These are phyloP conservation scores for Leptopilina myrica DNA, from an alignment of 2,888 invertebrate genomes.

Conservation along the genomic window DNA sequence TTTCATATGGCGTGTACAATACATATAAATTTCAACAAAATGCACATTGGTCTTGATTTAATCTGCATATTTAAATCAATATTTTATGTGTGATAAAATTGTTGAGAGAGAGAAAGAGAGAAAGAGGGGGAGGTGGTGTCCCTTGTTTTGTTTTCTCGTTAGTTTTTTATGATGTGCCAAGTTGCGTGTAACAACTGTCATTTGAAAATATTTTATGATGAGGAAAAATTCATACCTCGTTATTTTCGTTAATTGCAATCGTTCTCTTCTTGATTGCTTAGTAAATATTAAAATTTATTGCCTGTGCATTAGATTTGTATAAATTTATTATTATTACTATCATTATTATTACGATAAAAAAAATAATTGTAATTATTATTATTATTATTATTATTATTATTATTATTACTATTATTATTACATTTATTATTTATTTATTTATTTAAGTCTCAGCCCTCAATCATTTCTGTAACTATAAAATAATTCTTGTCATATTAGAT, in stretches of 20 bases:
- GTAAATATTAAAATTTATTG: neutral
- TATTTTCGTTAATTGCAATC: conserved; percentile 12
- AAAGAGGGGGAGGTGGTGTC: no score
- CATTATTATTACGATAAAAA: neutral
- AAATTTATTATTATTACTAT: no score
- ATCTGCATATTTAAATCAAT: conserved; percentile 8
- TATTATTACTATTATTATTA: no score
- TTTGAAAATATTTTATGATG: neutral
- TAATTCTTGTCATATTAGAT: no score
- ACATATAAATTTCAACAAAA: conserved; percentile 8
- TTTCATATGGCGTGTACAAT: neutral
- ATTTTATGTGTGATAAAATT: conserved; percentile 17
- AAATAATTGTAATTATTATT: no score
- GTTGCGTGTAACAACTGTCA: neutral
- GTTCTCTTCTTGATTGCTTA: conserved; percentile 3
- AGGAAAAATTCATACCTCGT: neutral
- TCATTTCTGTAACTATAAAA: no score
- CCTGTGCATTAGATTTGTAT: no score
- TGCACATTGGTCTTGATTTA: neutral
- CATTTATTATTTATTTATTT: no score
- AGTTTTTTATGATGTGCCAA: neutral
- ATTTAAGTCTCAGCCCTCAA: no score
- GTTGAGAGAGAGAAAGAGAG: neutral
- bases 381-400: no score
- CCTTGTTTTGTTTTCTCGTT: conserved; percentile 7